Evolutionary conservation across 1,140 invertebrate species (phyloP).

Genomic region (Diplogasteroides magnus): DNA sequence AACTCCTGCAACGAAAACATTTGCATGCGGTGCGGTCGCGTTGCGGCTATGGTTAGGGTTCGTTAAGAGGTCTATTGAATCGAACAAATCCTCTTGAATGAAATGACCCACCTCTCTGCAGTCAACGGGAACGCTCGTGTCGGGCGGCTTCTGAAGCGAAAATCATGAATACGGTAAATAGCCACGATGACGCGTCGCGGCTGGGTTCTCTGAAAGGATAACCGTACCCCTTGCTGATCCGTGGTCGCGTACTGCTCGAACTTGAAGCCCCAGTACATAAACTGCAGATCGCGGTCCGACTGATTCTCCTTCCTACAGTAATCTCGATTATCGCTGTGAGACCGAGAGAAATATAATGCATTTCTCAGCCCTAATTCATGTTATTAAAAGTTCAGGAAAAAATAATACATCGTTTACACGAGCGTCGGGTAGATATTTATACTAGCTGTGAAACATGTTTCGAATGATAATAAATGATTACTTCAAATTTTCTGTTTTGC

Average conservation of each 20-base stretch:
- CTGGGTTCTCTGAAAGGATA: neutral
- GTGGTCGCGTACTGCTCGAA: slow-evolving; percentile 18
- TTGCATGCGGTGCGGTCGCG: too few species aligned
- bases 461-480: neutral
- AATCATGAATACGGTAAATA: neutral
- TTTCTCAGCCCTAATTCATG: neutral
- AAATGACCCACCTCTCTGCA: too few species aligned
- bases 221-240: neutral
- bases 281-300: slow-evolving; percentile 14
- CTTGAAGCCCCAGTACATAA: slow-evolving; percentile 15
- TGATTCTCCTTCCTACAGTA: neutral
- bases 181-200: too few species aligned
- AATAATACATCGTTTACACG: neutral
- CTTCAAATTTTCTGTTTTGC: neutral
- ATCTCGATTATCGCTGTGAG: neutral
- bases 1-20: too few species aligned
- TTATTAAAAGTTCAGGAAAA: neutral
- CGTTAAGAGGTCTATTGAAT: too few species aligned
- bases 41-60: too few species aligned
- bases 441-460: neutral
- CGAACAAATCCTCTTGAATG: too few species aligned
- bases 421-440: neutral
- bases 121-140: neutral
- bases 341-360: neutral
- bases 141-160: neutral